Base-by-base conservation (phyloP, 2,888 invertebrate genomes). In the Coronaproctus castanopsis region DNA sequence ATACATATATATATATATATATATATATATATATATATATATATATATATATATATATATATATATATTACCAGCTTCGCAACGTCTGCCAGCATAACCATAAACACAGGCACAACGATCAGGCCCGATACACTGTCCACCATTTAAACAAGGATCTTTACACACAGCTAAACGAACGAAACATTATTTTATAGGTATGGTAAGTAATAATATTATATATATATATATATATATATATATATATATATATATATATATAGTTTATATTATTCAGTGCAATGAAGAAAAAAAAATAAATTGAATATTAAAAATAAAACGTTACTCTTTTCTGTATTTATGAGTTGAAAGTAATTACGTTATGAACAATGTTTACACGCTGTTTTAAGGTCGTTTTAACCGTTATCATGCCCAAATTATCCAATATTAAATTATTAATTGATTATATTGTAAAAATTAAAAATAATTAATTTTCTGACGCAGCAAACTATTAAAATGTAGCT, bases 91-190 rank as follows among this genome's bases (percentile, higher is more conserved):
- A 1, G 87, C 85, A 67, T 84, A 85, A 0, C 90, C 89, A 70
- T 87, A 87, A 64, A 86, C 80, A 70, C 90, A 90, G 3, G 87
- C 85, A 69, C 89, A 90, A 59, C 87, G 75, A 71, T 88, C 85
- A 1, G 86, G 85, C 1, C 85, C 87, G 63, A 88, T 85, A 69
- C 90, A 90, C 62, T 86, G 76, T 1, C 89, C 89, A 22, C 87
- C 87, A 71, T 89, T 89, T 64, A 83, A 73, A 69, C 89, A 90
- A 0, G 82, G 80, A 67, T 83, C 83, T 55, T 80, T 76, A 69
- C 90, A 89, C 60, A 85, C 79, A 1, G 85, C 87, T 87, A 71
- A 1, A 75, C 74, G 65, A 24, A 56, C 54, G 50, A 57, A 54
- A 52, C 23, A 52, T 5, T n/a, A n/a, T n/a, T n/a, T n/a, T n/a